Evolutionary conservation across 2,888 invertebrate species (phyloP), one percentile per base, ranked within the genome.

Genomic region (Mesochorus sp.): DNA sequence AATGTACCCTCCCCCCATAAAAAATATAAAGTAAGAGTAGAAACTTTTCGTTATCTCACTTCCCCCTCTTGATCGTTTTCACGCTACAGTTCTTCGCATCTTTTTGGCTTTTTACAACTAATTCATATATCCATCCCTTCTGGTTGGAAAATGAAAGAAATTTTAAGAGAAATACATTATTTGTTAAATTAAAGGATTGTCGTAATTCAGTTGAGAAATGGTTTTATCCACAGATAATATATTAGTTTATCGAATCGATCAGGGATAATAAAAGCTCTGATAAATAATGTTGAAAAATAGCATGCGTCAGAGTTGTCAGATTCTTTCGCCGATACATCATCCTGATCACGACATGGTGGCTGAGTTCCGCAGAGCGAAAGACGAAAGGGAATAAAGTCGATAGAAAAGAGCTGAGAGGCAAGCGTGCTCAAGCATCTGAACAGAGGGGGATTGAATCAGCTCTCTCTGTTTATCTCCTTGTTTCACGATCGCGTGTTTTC

Each of bases 251-350:
- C 24, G 12, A 28, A 28, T 0, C 14, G 6, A 5, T 14, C 2
- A 21, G 3, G 4, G 10, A 34, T 34, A 8, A 10, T 3, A 55
- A 5, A 14, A 14, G 5, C n/a, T 3, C 10, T 19, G 31, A 17
- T 10, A 8, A 49, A 49, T 34, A 57, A 47, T 34, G 28, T 47
- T 28, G 31, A 55, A 72, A 77, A 55, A 64, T 62, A 61, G 59
- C 39, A 10, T n/a, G 68, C 61, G 39, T 61, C 28, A 34, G 26
- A 42, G 53, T 57, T 19, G 26, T 14, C n/a, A 12, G 8, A 42
- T 61, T 44, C 37, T 14, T 67, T 75, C 66, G 79, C 70, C 76
- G 74, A 79, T 82, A 79, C 67, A 81, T 80, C 80, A 80, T 80
- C 67, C 49, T 34, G 44, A 71, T 61, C 80, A 66, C 77, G 76